phyloP scores from a whole-genome alignment of 2,888 invertebrate genomes.

The Drosophila helvetica region DNA sequence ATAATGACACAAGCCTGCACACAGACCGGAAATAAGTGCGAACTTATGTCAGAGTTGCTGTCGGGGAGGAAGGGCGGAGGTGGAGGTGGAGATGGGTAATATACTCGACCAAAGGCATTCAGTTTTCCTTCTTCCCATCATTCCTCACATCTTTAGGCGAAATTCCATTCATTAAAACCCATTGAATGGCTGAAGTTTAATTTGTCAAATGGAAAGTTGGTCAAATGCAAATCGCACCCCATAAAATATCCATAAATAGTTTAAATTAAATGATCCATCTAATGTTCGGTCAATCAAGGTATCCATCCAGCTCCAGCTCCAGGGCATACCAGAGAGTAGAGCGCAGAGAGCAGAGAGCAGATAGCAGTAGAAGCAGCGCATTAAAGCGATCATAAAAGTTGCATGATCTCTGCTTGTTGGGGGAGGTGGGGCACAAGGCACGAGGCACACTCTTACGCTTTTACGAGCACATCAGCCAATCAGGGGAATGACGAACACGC shows the following conservation, averaged over 20 bases:
- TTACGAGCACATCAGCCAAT: constrained; percentile 33
- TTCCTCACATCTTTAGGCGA: constrained; percentile 34
- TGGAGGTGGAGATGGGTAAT: no score
- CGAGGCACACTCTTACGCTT: constrained; percentile 37
- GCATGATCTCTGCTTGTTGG: constrained; percentile 3
- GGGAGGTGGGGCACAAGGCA: background rate
- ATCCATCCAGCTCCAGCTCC: constrained; percentile 1
- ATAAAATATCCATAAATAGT: constrained; percentile 50
- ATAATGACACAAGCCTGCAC: background rate
- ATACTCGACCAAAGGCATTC: no score
- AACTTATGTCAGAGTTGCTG: no score
- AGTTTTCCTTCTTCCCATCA: constrained; percentile 12
- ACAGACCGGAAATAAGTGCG: background rate
- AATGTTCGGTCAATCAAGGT: constrained; percentile 36
- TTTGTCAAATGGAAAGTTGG: constrained; percentile 42
- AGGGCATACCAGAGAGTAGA: background rate
- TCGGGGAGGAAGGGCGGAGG: no score
- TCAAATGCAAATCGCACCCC: constrained; percentile 44
- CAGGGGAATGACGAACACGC: constrained; percentile 27
- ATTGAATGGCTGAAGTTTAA: constrained; percentile 11
- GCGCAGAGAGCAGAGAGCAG: background rate
- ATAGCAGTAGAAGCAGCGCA: background rate
- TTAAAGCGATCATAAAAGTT: constrained; percentile 23
- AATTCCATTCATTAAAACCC: constrained; percentile 29
- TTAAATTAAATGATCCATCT: constrained; percentile 42